A percentile compares a stretch with the other conserved stretches of the same genome.
Evolutionary conservation across 2,797 vertebrate genomes (phyloP).

Genomic region (Pseudopleuronectes americanus): DNA sequence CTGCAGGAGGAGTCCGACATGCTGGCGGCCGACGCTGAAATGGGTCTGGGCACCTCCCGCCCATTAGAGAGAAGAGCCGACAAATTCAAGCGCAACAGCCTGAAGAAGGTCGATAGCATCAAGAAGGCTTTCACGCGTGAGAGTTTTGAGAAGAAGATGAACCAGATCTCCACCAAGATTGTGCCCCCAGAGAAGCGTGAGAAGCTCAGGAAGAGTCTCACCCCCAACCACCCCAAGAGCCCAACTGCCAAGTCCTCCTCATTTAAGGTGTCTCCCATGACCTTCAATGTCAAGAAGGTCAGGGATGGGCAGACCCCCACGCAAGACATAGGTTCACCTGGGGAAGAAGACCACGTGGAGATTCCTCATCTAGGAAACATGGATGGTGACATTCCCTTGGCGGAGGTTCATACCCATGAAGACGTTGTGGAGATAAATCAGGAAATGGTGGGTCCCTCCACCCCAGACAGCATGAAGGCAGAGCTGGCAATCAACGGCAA

Average conservation of each 20-base stretch:
- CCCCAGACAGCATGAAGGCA: slow-evolving; percentile 58
- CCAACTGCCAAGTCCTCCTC: slow-evolving; percentile 87
- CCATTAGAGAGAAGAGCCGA: slow-evolving; percentile 88
- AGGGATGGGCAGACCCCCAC: slow-evolving; percentile 71
- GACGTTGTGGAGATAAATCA: slow-evolving; percentile 53
- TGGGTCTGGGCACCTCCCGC: slow-evolving; percentile 70
- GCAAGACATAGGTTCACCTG: slow-evolving; percentile 26
- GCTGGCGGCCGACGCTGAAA: slow-evolving; percentile 57
- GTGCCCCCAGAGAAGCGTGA: slow-evolving; percentile 93
- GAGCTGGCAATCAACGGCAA: slow-evolving; percentile 73
- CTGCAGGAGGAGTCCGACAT: slow-evolving; percentile 81
- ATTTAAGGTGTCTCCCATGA: slow-evolving; percentile 90
- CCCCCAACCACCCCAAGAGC: slow-evolving; percentile 90
- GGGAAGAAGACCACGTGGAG: slow-evolving; percentile 76
- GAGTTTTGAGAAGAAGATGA: slow-evolving; percentile 97
- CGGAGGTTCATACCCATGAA: slow-evolving; percentile 78
- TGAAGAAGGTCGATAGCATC: slow-evolving; percentile 95
- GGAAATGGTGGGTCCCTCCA: slow-evolving; percentile 56
- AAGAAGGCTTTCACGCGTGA: slow-evolving; percentile 97
- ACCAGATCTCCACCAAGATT: slow-evolving; percentile 91
- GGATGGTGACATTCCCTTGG: slow-evolving; percentile 73
- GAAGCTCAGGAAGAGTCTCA: slow-evolving; percentile 94
- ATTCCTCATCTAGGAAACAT: slow-evolving; percentile 77
- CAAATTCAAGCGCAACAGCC: slow-evolving; percentile 92
- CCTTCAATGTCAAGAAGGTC: slow-evolving; percentile 89